Evolutionary conservation across 2,888 invertebrate genomes (phyloP).

Genomic region (Ferdinandea cuprea): DNA sequence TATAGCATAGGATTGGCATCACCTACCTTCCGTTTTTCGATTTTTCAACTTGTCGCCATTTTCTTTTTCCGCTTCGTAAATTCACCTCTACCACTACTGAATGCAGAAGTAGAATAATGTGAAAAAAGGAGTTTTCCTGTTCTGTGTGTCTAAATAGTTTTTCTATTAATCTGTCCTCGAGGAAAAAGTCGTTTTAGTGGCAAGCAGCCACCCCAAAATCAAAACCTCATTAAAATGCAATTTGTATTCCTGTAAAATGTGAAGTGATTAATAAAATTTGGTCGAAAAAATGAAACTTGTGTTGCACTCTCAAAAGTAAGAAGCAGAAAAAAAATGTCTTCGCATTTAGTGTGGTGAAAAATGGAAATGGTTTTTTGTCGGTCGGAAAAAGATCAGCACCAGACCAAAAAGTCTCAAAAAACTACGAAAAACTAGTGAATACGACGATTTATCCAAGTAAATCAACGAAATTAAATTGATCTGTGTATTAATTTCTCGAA

Average conservation of each 20-base stretch:
- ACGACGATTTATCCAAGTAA: slow-evolving; percentile 60
- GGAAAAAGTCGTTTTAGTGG: slow-evolving; percentile 29
- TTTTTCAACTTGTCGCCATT: slow-evolving; percentile 40
- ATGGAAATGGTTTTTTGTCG: slow-evolving; percentile 71
- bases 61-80: slow-evolving; percentile 51
- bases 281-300: slow-evolving; percentile 37
- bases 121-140: slow-evolving; percentile 63
- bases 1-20: slow-evolving; percentile 29
- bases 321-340: slow-evolving; percentile 76
- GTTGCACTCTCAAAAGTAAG: slow-evolving; percentile 53
- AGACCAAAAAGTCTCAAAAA: slow-evolving; percentile 60
- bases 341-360: slow-evolving; percentile 77
- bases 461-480: slow-evolving; percentile 61
- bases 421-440: slow-evolving; percentile 64
- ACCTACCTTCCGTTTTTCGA: slow-evolving; percentile 9
- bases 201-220: slow-evolving; percentile 8
- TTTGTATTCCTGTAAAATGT: slow-evolving; percentile 55
- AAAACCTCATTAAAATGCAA: slow-evolving; percentile 53
- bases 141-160: slow-evolving; percentile 63
- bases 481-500: slow-evolving; percentile 54
- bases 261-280: slow-evolving; percentile 42
- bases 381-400: slow-evolving; percentile 61
- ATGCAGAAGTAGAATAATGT: slow-evolving; percentile 57
- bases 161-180: slow-evolving; percentile 42
- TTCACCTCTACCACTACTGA: slow-evolving; percentile 53